Base-by-base conservation (phyloP, 2,113 vertebrate species). In the Psilopogon haemacephalus region DNA sequence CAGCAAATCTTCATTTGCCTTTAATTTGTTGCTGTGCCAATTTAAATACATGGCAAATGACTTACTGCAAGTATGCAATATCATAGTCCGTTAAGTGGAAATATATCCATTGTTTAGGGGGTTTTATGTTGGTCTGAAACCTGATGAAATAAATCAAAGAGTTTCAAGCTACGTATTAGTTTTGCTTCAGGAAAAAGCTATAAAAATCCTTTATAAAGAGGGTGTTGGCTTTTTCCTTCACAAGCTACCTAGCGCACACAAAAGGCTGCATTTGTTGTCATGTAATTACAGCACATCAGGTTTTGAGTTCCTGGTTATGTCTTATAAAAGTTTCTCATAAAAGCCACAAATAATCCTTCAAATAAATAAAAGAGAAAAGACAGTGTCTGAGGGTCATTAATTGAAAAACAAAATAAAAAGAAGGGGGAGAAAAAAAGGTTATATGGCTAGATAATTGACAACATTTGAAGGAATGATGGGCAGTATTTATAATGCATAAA, bases 281-380 rank as follows among this genome's bases (percentile, higher is more conserved):
- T 75, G 80, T 88, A 93, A 90, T 93, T 95, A 75, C 69, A 81
- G 58, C 42, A 65, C 69, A 81, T 88, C 73, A 71, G 46, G n/a
- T 90, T 94, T 89, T 72, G 40, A 86, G 44, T 62, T 84, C 71
- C 80, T 85, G 28, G 28, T 81, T 50, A 40, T 52, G 63, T 72
- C 67, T 90, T 44, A 77, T 37, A 35, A 89, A 89, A 56, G 33
- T 70, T 5, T 56, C 63, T 38, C 40, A 69, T 69, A 84, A 78
- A 93, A 90, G 18, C 11, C 73, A 92, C 54, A 86, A 95, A 92
- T 82, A 96, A 79, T 73, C 58, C 10, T 48, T 92, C 40, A 27
- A 74, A 94, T 70, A 83, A 86, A 91, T 76, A 89, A 73, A 90
- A 86, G 30, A 54, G 33, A 65, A 70, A 65, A 58, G 3, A 54